Evolutionary conservation across 2,888 invertebrate genomes (phyloP).

Genomic region (Eupelmus urozonus): DNA sequence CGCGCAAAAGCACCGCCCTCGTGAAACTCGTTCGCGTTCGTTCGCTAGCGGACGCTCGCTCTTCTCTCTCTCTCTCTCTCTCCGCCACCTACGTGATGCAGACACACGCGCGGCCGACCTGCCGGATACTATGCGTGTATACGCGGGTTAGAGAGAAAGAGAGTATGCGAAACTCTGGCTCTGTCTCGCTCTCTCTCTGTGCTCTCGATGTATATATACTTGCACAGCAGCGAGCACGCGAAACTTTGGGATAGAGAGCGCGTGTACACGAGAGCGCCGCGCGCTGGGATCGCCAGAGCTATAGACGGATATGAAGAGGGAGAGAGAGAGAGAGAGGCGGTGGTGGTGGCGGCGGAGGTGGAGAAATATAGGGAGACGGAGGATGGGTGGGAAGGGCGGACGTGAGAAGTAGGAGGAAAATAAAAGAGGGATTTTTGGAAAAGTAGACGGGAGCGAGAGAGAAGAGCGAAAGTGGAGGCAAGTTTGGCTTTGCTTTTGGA

Average conservation of each 20-base stretch:
- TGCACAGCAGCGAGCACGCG: constrained; percentile 3
- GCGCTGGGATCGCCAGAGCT: neutral
- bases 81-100: neutral
- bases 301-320: constrained; percentile 62
- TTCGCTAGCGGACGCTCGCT: constrained; percentile 24
- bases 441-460: too few relatives aligned
- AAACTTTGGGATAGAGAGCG: constrained; percentile 37
- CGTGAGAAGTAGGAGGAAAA: neutral
- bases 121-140: neutral
- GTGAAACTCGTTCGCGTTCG: constrained; percentile 34
- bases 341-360: neutral
- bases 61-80: neutral
- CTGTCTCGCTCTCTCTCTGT: neutral
- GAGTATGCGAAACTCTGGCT: constrained; percentile 23
- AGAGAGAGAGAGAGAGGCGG: constrained; percentile 30
- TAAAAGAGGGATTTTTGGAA: neutral
- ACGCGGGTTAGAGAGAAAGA: constrained; percentile 4
- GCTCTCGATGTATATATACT: neutral
- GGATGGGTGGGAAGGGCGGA: neutral
- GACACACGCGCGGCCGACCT: neutral
- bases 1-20: constrained; percentile 70
- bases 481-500: too few relatives aligned
- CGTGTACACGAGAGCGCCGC: neutral
- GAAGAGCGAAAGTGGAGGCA: too few relatives aligned
- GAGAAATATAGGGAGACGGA: constrained; percentile 1